A percentile compares a stretch with the other conserved stretches of the same genome.
These are phyloP conservation scores for Harmothoe impar DNA, from an alignment of 2,888 invertebrate genomes.

Conservation along the genomic window DNA sequence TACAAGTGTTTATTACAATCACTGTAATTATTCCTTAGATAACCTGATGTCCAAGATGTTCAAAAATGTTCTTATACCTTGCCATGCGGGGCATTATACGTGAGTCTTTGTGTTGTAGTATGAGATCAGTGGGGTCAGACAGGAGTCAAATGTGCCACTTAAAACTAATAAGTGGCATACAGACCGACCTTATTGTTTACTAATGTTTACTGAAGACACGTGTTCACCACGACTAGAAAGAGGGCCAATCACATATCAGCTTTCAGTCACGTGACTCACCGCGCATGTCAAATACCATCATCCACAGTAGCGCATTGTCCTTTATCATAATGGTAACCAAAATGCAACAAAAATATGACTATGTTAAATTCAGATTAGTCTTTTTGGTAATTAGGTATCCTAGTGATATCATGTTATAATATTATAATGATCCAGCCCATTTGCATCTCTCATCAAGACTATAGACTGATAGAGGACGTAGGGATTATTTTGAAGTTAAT, in stretches of 20 bases:
- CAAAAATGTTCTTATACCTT: not conserved
- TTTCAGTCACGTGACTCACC: slow-evolving; percentile 28
- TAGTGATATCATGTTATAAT: no score
- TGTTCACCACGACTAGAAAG: not conserved
- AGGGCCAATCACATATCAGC: slow-evolving; percentile 18
- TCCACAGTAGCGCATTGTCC: not conserved
- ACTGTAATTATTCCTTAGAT: no score
- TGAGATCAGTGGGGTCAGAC: not conserved
- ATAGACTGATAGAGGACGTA: no score
- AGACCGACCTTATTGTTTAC: not conserved
- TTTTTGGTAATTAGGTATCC: no score
- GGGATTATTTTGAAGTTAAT: no score
- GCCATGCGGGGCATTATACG: not conserved
- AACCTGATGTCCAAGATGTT: no score
- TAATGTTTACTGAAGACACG: slow-evolving; percentile 31
- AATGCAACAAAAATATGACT: no score
- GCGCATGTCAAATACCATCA: not conserved
- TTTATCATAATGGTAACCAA: not conserved
- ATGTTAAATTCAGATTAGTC: no score
- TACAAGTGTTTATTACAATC: no score
- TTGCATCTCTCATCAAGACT: no score
- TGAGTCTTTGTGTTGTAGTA: not conserved
- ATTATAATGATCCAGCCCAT: no score
- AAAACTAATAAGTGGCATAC: not conserved
- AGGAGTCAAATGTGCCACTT: not conserved